Base-by-base conservation (phyloP, 2,888 invertebrate species). In the Xanthia icteritia region DNA sequence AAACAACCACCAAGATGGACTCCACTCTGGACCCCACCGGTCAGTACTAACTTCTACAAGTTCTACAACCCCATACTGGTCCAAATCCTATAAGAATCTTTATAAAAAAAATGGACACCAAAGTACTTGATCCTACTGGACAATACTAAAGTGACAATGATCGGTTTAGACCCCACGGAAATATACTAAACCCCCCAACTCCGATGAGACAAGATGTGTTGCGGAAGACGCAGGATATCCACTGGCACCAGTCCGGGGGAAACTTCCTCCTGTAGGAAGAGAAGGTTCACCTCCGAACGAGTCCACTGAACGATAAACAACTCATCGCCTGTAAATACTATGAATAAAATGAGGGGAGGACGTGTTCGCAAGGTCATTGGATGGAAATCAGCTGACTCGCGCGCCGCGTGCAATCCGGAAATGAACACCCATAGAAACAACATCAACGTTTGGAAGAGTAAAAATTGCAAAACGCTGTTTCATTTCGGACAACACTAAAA, bases 211-310 rank as follows among this genome's bases (percentile, higher is more conserved):
- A 95, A 94, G 91, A 96, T 96, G 96, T 96, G 96, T 92, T 96
- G 96, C 92, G 96, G 96, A 89, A 94, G 94, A 87, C 92, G 96
- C 82, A 94, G 91, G 88, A 96, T 96, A 82, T 91, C 86, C 85
- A 95, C 96, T 85, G 96, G 96, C 89, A 94, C 94, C 81, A 92
- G 93, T 86, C 95, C 95, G 77, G 94, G 94, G 89, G 96, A 96
- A 88, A 96, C 96, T 71, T 96, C 96, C 68, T 96, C 96, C 85
- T 96, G 96, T 86, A 93, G 96, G 88, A 96, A 96, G 85, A 94
- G 96, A 89, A 96, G 96, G 95, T 91, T 94, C 88, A 83, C 77
- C 83, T 87, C 83, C 79, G 83, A 82, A 81, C 88, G 81, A 83
- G 85, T 88, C 90, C 90, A 87, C 90, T 86, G 90, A 92, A 91